Base-by-base conservation (phyloP, 2,113 vertebrate species). In the Glaucomys volans region DNA sequence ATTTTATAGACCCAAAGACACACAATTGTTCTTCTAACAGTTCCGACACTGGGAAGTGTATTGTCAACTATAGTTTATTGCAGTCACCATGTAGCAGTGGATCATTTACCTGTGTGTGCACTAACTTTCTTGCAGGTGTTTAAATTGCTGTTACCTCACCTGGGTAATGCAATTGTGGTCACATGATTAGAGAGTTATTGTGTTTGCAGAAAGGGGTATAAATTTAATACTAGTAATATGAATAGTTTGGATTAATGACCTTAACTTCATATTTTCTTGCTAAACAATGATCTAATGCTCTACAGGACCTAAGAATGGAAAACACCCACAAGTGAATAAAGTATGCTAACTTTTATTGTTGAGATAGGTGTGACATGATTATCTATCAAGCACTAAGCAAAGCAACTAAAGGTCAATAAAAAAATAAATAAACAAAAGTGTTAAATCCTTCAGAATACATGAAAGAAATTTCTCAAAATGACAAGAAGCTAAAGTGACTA, bases 191-290 rank as follows among this genome's bases (percentile, higher is more conserved):
- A 92, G 85, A 75, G 44, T 50, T 90, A 85, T 10, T 76, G 18
- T 62, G 4, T 52, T 76, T 86, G 20, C 20, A 66, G 17, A 69
- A 86, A 47, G 3, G 12, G 14, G 4, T 80, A 75, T 81, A 62
- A 32, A 59, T 67, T 91, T 95, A 30, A 77, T 71, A 84, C 75
- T 54, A 26, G 14, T 47, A 2, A 54, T 59, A 47, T 17, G 4
- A 50, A 35, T 77, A 76, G 54, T 74, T 42, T 81, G 57, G 18
- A 91, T 22, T 74, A n/a, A 71, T 87, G 50, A 88, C 7, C 35
- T 18, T 74, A 37, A 74, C 90, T 84, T 87, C 64, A 75, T 87
- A 44, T 80, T 84, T 94, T 89, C 40, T 80, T 83, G 28, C 14
- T 80, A 92, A 89, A 26, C 17, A 85, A 85, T 30, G 44, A 32